These are phyloP conservation scores for Grallaria varia DNA, from an alignment of 2,113 vertebrate genomes.

Conservation along the genomic window DNA sequence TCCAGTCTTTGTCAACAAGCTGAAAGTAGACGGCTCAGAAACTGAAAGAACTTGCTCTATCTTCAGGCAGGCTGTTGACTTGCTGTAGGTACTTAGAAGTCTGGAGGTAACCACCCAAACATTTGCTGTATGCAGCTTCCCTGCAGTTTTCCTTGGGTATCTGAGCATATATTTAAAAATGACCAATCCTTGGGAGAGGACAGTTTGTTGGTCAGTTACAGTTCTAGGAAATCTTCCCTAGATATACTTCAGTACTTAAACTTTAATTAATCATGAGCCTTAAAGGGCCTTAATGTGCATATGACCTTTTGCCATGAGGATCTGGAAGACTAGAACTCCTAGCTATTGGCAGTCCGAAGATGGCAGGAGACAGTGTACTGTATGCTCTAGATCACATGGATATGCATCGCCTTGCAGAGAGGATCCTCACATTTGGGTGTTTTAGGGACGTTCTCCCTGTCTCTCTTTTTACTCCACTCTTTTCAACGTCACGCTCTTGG, in stretches of 20 bases:
- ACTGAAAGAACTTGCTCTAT: neutral
- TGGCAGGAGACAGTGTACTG: neutral
- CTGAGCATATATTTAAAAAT: neutral
- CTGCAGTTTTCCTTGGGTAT: neutral
- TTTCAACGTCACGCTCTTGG: neutral
- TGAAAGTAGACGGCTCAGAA: neutral
- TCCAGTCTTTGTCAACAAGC: neutral
- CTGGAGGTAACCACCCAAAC: neutral
- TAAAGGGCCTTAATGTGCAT: neutral
- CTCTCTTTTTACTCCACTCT: neutral
- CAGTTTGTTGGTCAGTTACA: neutral
- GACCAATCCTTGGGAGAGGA: neutral
- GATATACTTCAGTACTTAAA: neutral
- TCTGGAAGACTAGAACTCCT: neutral
- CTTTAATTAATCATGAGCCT: neutral
- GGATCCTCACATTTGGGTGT: neutral
- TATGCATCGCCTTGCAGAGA: neutral
- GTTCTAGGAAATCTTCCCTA: neutral
- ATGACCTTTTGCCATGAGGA: neutral
- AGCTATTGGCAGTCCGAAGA: neutral
- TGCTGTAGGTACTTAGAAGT: neutral
- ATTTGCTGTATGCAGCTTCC: neutral
- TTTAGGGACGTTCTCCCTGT: neutral
- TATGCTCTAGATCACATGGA: neutral
- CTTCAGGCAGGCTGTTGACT: neutral